phyloP scores from a whole-genome alignment of 1,140 invertebrate species.

The Drosophila grimshawi region DNA sequence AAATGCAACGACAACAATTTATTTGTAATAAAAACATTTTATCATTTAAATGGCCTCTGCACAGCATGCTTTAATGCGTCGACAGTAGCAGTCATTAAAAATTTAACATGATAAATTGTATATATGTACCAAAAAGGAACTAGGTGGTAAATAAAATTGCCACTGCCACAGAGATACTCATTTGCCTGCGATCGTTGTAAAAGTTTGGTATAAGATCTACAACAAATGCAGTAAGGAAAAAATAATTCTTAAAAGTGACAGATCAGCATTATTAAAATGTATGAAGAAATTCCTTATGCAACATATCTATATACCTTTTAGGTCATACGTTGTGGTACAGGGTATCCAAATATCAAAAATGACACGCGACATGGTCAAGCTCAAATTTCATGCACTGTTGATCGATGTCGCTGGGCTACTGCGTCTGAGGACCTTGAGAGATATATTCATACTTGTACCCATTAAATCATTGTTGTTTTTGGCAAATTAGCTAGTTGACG shows the following conservation, averaged over 20 bases:
- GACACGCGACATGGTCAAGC: slow-evolving; percentile 67
- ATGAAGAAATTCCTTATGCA: too few species aligned
- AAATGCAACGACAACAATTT: slow-evolving; percentile 38
- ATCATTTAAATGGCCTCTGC: slow-evolving; percentile 57
- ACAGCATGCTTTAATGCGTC: slow-evolving; percentile 47
- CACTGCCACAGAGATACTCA: slow-evolving; percentile 9
- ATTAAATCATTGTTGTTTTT: slow-evolving; percentile 65
- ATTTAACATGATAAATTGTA: slow-evolving; percentile 30
- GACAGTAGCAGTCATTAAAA: slow-evolving; percentile 25
- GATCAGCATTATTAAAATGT: too few species aligned
- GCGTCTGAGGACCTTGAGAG: slow-evolving; percentile 52
- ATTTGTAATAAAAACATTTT: slow-evolving; percentile 61
- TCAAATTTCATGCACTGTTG: slow-evolving; percentile 71
- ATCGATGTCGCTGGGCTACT: slow-evolving; percentile 56
- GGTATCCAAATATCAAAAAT: slow-evolving; percentile 50
- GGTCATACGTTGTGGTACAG: slow-evolving; percentile 2
- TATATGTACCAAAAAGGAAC: slow-evolving; percentile 21
- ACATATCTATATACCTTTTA: background rate
- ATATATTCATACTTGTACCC: slow-evolving; percentile 43
- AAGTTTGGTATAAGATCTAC: background rate
- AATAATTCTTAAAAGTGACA: background rate
- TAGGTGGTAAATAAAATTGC: slow-evolving; percentile 7
- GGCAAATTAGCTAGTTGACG: slow-evolving; percentile 61
- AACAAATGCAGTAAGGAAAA: background rate
- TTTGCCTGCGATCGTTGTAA: background rate